A percentile compares a stretch with the other conserved stretches of the same genome.
These are phyloP conservation scores for Anseranas semipalmata DNA, from an alignment of 2,113 vertebrate genomes.

Conservation along the genomic window DNA sequence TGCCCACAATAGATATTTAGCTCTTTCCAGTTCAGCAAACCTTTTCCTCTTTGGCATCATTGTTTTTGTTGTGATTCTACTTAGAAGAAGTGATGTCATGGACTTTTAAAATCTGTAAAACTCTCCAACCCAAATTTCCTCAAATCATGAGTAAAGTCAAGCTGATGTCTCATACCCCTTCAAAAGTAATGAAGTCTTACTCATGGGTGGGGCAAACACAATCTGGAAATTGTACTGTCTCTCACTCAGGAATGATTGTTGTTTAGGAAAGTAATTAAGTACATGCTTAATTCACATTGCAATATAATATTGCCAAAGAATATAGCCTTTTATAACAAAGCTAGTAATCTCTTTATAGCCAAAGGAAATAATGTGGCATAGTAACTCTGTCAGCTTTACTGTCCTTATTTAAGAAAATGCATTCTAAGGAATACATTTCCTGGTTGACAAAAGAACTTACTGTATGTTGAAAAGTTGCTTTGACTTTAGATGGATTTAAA, in stretches of 20 bases:
- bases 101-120: background rate
- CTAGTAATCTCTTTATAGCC: background rate
- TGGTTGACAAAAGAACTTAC: background rate
- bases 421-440: background rate
- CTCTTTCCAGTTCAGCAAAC: background rate
- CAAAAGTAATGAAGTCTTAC: background rate
- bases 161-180: background rate
- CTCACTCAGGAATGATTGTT: background rate
- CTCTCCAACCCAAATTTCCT: background rate
- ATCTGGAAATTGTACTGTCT: background rate
- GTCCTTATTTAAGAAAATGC: background rate
- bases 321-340: background rate
- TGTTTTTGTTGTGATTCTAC: background rate
- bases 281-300: background rate
- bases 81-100: background rate
- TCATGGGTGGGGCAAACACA: background rate
- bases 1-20: background rate
- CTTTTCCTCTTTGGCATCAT: rapidly evolving
- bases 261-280: background rate
- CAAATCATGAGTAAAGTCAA: background rate
- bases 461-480: background rate
- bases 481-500: background rate
- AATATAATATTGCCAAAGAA: background rate
- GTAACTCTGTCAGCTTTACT: background rate
- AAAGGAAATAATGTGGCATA: background rate